Evolutionary conservation across 2,888 invertebrate species (phyloP), one percentile per base, ranked within the genome.

Genomic region (Amphipyra berbera): DNA sequence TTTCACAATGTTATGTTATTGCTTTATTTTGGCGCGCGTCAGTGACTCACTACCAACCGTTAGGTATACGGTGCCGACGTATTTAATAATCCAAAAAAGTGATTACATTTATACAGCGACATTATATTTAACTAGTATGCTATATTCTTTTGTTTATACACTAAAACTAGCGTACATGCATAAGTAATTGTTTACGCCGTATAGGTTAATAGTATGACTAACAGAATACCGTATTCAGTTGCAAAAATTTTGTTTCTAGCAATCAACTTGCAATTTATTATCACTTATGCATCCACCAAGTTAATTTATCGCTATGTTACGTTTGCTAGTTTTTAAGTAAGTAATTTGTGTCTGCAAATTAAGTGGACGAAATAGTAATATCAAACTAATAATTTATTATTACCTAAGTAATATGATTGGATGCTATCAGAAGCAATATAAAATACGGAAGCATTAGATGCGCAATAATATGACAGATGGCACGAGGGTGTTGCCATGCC

Each of bases 181-280:
- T 73, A 73, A 59, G 21, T 60, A 55, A 73, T 73, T 73, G 54
- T 55, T 60, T 54, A 56, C 55, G 15, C 40, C 40, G 9, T 2
- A 30, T 49, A 57, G 58, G 56, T 56, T 59, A 61, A 73, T 27
- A 59, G 55, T 30, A 59, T 73, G 68, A 73, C 74, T 77, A 73
- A 77, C 37, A 30, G 8, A 15, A 15, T 59, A 59, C 56, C 55
- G 55, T 10, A 37, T 72, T 65, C 40, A 12, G 33, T 48, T 41
- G 33, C 38, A 52, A 50, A 58, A 38, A 54, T 58, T 38, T 13
- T 35, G 53, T 30, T 56, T 14, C 45, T 59, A 59, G 42, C 33
- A 55, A 47, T 56, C 35, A 41, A 37, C 52, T n/a, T 42, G 59
- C 27, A 56, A 72, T 75, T 71, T 75, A 71, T 63, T 75, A 69